Percentiles rank a stretch among this genome's conserved stretches.
phyloP scores from a whole-genome alignment of 1,140 invertebrate species.

The Tyrophagus putrescentiae region DNA sequence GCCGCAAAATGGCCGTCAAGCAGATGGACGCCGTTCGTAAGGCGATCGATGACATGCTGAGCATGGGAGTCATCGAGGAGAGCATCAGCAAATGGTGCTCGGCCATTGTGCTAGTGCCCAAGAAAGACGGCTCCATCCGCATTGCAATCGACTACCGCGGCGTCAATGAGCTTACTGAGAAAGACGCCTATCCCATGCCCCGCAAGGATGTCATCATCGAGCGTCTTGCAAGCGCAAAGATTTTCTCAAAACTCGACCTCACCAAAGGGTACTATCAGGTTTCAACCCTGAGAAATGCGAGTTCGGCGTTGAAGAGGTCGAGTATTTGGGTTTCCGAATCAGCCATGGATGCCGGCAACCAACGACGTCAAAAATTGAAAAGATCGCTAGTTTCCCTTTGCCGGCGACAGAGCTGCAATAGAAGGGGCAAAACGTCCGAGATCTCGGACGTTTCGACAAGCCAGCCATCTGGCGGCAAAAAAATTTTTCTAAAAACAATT shows the following conservation, averaged over 20 bases:
- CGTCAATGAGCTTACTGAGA: constrained; percentile 35
- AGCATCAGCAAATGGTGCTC: constrained; percentile 36
- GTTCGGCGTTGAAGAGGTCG: constrained; percentile 31
- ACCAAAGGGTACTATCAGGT: constrained; percentile 22
- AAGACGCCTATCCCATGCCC: constrained; percentile 40
- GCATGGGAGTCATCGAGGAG: too few species aligned
- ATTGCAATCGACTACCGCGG: constrained; percentile 37
- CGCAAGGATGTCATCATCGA: constrained; percentile 28
- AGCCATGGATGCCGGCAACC: not conserved
- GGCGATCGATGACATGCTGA: too few species aligned
- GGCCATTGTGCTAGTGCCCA: constrained; percentile 35
- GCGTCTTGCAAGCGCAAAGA: not conserved
- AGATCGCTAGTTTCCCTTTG: too few species aligned
- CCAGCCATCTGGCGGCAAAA: too few species aligned
- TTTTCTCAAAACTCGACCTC: too few species aligned
- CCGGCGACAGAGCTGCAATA: too few species aligned
- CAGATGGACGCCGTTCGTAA: too few species aligned
- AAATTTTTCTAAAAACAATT: too few species aligned
- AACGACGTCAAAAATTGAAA: too few species aligned
- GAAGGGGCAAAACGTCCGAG: too few species aligned
- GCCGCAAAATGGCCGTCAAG: too few species aligned
- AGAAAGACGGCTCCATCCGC: constrained; percentile 35
- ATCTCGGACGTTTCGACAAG: too few species aligned
- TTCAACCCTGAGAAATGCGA: constrained; percentile 31
- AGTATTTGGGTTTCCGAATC: constrained; percentile 30